Evolutionary conservation across 2,888 invertebrate genomes (phyloP).

Genomic region (Patella depressa): DNA sequence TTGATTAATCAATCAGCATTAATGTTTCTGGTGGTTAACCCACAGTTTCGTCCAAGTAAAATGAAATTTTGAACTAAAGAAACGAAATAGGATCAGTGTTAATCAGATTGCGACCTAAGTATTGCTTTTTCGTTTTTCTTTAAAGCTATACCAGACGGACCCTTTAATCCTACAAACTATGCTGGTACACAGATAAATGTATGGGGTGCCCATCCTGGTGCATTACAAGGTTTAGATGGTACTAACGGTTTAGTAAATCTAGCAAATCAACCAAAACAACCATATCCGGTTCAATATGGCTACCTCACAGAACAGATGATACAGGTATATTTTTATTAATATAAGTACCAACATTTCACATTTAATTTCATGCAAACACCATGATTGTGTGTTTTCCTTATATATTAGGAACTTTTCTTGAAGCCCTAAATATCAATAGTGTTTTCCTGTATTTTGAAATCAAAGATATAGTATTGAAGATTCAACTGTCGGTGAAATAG

Average conservation of each 20-base stretch:
- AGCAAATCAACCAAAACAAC: constrained; percentile 44
- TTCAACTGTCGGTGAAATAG: no score
- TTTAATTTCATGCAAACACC: not conserved
- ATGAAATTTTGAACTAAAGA: no score
- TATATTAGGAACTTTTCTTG: not conserved
- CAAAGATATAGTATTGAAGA: no score
- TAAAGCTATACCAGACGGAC: constrained; percentile 65
- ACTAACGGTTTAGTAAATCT: constrained; percentile 48
- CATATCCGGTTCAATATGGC: constrained; percentile 66
- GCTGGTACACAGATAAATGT: constrained; percentile 72
- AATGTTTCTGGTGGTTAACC: no score
- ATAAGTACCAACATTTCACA: not conserved
- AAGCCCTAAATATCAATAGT: not conserved
- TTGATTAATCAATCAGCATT: no score
- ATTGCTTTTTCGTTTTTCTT: not conserved
- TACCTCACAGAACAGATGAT: constrained; percentile 70
- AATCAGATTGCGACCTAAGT: no score
- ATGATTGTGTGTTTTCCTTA: not conserved
- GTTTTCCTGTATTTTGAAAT: no score
- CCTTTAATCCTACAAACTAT: constrained; percentile 70
- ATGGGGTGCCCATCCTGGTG: constrained; percentile 66
- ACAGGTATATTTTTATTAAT: constrained; percentile 39
- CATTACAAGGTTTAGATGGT: constrained; percentile 44
- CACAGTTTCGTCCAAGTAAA: no score
- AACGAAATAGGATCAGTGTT: no score